Evolutionary conservation across 2,797 vertebrate genomes (phyloP).

Genomic region (Thunnus albacares): DNA sequence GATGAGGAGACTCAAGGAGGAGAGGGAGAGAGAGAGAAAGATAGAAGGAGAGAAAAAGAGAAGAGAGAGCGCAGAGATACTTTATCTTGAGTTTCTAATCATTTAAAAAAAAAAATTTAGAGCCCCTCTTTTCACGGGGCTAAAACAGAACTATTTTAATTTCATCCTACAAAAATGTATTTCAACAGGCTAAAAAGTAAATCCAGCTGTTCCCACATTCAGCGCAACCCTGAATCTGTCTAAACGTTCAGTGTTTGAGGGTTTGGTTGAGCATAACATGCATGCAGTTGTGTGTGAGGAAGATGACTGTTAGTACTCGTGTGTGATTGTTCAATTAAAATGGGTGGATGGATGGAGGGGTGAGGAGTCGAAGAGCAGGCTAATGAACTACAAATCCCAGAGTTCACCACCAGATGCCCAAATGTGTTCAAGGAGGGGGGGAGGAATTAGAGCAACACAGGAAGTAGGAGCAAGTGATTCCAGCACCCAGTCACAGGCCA

Average conservation of each 20-base stretch:
- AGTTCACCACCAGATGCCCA: conserved; percentile 49
- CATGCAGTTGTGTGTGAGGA: conserved; percentile 67
- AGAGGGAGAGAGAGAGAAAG: neutral
- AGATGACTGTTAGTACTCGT: conserved; percentile 69
- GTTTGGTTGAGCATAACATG: conserved; percentile 45
- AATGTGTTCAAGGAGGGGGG: conserved; percentile 29
- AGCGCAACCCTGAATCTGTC: conserved; percentile 29
- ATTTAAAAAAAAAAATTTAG: neutral
- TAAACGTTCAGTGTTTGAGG: conserved; percentile 18
- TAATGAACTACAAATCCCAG: conserved; percentile 45
- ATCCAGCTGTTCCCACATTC: conserved; percentile 47
- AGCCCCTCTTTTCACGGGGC: neutral
- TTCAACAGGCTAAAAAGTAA: conserved; percentile 35
- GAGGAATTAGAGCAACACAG: conserved; percentile 60
- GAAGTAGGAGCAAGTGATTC: conserved; percentile 82
- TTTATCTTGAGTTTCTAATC: conserved; percentile 20
- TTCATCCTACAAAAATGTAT: neutral
- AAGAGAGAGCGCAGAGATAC: conserved; percentile 20
- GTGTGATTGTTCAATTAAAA: conserved; percentile 35
- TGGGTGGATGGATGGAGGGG: conserved; percentile 31
- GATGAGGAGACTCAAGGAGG: neutral
- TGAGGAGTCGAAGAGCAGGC: conserved; percentile 43
- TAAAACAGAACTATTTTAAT: neutral
- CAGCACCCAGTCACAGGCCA: conserved; percentile 79
- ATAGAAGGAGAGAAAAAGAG: neutral